Conservation (phyloP, 2,888 invertebrate genomes). For the Agrochola litura region DNA sequence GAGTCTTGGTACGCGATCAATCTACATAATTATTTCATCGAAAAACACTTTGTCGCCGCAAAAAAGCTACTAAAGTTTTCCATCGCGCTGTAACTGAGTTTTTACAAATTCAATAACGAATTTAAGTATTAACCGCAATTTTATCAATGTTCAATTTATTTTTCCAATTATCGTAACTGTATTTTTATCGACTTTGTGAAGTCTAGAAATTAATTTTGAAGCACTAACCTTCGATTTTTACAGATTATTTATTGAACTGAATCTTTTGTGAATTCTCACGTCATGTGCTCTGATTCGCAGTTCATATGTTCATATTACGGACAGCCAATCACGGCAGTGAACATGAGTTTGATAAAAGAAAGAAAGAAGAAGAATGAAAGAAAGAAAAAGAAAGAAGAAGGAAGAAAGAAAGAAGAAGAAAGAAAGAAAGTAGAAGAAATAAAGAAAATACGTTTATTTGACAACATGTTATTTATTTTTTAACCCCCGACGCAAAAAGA, state of each 20-base stretch:
- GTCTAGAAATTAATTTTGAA: background rate
- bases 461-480: no score
- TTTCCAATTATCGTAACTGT: background rate
- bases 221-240: background rate
- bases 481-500: no score
- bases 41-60: constrained; percentile 2
- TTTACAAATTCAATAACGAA: background rate
- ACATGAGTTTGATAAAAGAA: no score
- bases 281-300: background rate
- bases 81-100: background rate
- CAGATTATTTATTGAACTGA: background rate
- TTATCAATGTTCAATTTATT: background rate
- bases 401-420: no score
- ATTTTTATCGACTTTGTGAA: background rate
- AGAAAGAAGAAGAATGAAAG: no score
- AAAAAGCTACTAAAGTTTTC: background rate
- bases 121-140: background rate
- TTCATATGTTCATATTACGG: background rate
- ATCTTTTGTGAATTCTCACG: background rate
- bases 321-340: background rate
- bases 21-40: background rate
- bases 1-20: background rate
- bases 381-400: no score
- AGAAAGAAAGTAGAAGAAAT: no score
- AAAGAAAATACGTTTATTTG: no score